These are phyloP conservation scores for Luehdorfia chinensis DNA, from an alignment of 1,140 invertebrate genomes.

Conservation along the genomic window DNA sequence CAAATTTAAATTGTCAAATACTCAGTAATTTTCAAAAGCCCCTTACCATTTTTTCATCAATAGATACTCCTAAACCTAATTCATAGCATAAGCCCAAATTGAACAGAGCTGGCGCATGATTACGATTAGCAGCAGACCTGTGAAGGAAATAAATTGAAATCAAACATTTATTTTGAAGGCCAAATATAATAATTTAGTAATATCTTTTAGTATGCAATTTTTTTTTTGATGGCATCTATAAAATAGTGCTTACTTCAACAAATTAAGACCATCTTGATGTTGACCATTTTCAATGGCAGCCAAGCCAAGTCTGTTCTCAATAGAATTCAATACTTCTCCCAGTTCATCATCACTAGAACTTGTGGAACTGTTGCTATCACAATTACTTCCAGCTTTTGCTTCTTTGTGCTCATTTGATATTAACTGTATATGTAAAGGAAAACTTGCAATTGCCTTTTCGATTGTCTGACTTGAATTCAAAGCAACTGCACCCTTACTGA, in stretches of 20 bases:
- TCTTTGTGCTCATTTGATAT: slow-evolving; percentile 53
- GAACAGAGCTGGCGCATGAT: slow-evolving; percentile 78
- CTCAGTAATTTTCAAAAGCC: too few species aligned
- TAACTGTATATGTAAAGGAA: slow-evolving; percentile 45
- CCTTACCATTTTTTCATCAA: slow-evolving; percentile 77
- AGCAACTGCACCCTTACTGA: slow-evolving; percentile 29
- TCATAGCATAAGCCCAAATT: slow-evolving; percentile 82
- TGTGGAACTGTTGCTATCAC: slow-evolving; percentile 24
- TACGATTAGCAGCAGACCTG: slow-evolving; percentile 75
- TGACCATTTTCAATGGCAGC: slow-evolving; percentile 72
- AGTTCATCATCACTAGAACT: slow-evolving; percentile 43
- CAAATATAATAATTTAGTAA: background rate
- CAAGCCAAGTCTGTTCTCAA: slow-evolving; percentile 70
- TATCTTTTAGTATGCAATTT: too few species aligned
- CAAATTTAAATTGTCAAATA: too few species aligned
- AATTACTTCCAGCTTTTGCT: slow-evolving; percentile 24
- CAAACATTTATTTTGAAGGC: background rate
- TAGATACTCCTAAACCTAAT: slow-evolving; percentile 78
- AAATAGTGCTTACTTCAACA: slow-evolving; percentile 49
- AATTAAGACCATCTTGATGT: slow-evolving; percentile 63
- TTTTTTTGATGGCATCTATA: background rate
- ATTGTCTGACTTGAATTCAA: slow-evolving; percentile 30
- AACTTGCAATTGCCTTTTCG: slow-evolving; percentile 28
- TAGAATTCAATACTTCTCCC: slow-evolving; percentile 66
- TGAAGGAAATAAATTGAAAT: slow-evolving; percentile 37